Evolutionary conservation across 2,888 invertebrate species (phyloP), one percentile per base, ranked within the genome.

Genomic region (Dicyrtoma fusca): DNA sequence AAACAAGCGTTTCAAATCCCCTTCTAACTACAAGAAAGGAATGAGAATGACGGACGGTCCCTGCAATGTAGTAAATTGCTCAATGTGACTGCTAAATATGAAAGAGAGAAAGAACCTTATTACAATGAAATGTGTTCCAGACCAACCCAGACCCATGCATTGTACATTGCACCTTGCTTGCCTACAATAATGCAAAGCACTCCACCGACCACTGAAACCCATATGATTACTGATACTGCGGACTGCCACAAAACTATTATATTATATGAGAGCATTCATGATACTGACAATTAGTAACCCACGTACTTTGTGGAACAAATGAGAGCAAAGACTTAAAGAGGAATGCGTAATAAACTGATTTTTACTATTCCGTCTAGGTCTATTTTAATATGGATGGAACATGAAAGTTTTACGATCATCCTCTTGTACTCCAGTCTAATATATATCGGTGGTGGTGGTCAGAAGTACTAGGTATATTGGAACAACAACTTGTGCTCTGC

Each of bases 1-100:
- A 70, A 70, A 70, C 63, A 70, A 63, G 61, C 53, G 53, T 63
- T 62, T 53, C 63, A 11, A 69, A 69, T 47, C 61, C 61, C 69
- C 34, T 68, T 49, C 25, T 21, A 14, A 51, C 14, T 65, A 42
- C 61, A 44, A 61, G 51, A 57, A 21, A 66, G 44, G 55, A 44
- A 42, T 66, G 47, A 63, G 47, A 14, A 62, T 62, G 68, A 68
- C 42, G 25, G 42, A 17, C 68, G 44, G 68, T 55, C 26, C 34
- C 34, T 34, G 34, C 34, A 5, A 34, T 34, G 34, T 34, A 19
- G 34, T 34, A 3, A 3, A 34, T 34, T 34, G 3, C 34, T 34
- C 8, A 34, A 34, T 61, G 61, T 42, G 61, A 61, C 26, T 61
- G 61, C 42, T 61, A 19, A 49, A 49, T 49, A 49, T 49, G 19